Conservation (phyloP, 2,888 invertebrate species). For the Stenoptilia bipunctidactyla region DNA sequence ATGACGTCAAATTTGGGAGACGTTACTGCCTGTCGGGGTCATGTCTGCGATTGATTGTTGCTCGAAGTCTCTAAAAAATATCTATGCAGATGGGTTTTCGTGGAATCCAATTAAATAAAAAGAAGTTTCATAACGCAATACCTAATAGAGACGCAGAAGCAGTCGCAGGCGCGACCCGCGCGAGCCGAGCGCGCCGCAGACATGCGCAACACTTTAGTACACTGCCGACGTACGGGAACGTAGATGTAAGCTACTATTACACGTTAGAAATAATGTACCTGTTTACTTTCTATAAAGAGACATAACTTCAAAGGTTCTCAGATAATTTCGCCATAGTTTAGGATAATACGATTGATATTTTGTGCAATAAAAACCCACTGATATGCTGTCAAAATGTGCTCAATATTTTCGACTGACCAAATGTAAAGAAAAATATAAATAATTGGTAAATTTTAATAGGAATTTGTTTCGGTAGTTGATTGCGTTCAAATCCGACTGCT, state of each 20-base stretch:
- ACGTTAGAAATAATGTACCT: slow-evolving; percentile 25
- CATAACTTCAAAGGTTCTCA: slow-evolving; percentile 27
- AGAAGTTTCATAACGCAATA: too few species aligned
- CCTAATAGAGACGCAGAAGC: too few species aligned
- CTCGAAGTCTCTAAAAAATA: too few species aligned
- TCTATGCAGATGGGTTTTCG: too few species aligned
- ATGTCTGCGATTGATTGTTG: too few species aligned
- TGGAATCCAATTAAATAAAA: too few species aligned
- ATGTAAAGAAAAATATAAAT: slow-evolving; percentile 35
- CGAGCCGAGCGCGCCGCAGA: too few species aligned
- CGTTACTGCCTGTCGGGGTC: too few species aligned
- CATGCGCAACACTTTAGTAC: slow-evolving; percentile 32
- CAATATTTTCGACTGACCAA: slow-evolving; percentile 69
- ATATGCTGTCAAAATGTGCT: slow-evolving; percentile 45
- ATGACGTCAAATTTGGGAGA: too few species aligned
- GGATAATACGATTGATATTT: slow-evolving; percentile 43
- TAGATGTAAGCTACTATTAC: slow-evolving; percentile 44
- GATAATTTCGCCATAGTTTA: slow-evolving; percentile 38
- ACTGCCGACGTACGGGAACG: slow-evolving; percentile 38
- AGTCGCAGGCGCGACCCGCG: too few species aligned
- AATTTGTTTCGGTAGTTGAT: slow-evolving; percentile 22
- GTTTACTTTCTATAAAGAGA: neutral
- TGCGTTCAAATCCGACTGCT: neutral
- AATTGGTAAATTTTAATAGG: slow-evolving; percentile 32
- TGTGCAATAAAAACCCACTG: slow-evolving; percentile 59